These are phyloP conservation scores for Bhutanitis thaidina DNA, from an alignment of 2,888 invertebrate genomes.

Conservation along the genomic window DNA sequence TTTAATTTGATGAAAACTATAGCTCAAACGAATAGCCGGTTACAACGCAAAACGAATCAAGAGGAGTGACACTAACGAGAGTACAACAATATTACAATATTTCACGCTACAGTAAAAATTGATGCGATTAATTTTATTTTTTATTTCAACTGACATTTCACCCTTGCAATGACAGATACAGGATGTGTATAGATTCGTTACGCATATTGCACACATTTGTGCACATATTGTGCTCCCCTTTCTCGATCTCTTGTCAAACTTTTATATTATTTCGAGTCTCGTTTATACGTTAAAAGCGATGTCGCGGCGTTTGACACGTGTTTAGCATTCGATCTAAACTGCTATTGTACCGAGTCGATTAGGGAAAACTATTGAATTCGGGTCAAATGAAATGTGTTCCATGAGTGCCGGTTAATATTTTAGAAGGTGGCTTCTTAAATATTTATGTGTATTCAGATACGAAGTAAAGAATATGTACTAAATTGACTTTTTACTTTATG, in stretches of 20 bases:
- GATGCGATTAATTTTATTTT: constrained; percentile 64
- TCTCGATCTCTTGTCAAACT: constrained; percentile 58
- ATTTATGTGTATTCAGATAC: not conserved
- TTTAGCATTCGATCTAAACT: constrained; percentile 68
- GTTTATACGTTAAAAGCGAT: constrained; percentile 60
- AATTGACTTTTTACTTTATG: too few species aligned
- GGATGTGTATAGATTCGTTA: constrained; percentile 60
- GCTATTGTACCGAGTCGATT: constrained; percentile 60
- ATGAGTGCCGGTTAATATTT: not conserved
- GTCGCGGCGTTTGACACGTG: constrained; percentile 73
- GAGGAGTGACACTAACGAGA: constrained; percentile 41
- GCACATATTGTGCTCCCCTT: constrained; percentile 46
- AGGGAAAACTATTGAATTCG: constrained; percentile 41
- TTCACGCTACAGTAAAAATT: constrained; percentile 53
- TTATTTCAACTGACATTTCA: constrained; percentile 53
- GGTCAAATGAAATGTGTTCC: constrained; percentile 14
- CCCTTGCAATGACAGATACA: constrained; percentile 47
- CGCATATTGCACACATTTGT: constrained; percentile 52
- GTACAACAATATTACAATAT: constrained; percentile 61
- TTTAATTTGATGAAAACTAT: constrained; percentile 6
- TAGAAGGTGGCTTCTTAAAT: not conserved
- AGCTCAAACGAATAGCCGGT: constrained; percentile 24
- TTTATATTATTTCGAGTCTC: constrained; percentile 64
- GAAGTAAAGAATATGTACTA: too few species aligned
- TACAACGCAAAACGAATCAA: constrained; percentile 28